phyloP scores from a whole-genome alignment of 2,888 invertebrate species.

The Pharmacophagus antenor region DNA sequence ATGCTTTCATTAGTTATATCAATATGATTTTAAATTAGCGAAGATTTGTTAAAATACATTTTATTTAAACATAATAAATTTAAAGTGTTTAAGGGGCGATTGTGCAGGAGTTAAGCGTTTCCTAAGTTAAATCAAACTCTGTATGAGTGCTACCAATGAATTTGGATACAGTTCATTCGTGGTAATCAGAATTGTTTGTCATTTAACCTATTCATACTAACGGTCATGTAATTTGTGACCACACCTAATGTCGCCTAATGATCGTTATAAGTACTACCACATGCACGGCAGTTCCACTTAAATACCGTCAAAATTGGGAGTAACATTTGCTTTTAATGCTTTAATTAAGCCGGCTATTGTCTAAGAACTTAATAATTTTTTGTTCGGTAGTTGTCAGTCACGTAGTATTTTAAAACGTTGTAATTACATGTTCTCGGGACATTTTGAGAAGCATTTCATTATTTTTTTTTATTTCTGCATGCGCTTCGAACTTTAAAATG shows the following conservation, averaged over 20 bases:
- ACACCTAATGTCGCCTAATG: conserved; percentile 45
- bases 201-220: conserved; percentile 30
- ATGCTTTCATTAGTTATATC: too few species aligned
- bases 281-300: conserved; percentile 36
- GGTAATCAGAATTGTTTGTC: conserved; percentile 19
- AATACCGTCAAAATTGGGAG: conserved; percentile 39
- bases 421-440: conserved; percentile 9
- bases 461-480: too few species aligned
- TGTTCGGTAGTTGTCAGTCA: conserved; percentile 3
- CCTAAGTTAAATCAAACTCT: neutral
- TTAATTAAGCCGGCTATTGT: conserved; percentile 28
- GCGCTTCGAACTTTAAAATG: too few species aligned
- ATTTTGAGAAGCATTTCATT: neutral
- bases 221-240: conserved; percentile 39
- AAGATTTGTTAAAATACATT: too few species aligned
- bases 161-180: conserved; percentile 24
- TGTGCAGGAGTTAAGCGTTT: neutral
- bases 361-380: conserved; percentile 23
- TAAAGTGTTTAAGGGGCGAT: too few species aligned
- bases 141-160: conserved; percentile 13
- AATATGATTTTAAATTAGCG: too few species aligned
- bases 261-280: conserved; percentile 40
- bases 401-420: conserved; percentile 7
- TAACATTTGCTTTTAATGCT: conserved; percentile 35
- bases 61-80: too few species aligned